Evolutionary conservation across 2,113 vertebrate genomes (phyloP).

Genomic region (Dicaeum eximium): DNA sequence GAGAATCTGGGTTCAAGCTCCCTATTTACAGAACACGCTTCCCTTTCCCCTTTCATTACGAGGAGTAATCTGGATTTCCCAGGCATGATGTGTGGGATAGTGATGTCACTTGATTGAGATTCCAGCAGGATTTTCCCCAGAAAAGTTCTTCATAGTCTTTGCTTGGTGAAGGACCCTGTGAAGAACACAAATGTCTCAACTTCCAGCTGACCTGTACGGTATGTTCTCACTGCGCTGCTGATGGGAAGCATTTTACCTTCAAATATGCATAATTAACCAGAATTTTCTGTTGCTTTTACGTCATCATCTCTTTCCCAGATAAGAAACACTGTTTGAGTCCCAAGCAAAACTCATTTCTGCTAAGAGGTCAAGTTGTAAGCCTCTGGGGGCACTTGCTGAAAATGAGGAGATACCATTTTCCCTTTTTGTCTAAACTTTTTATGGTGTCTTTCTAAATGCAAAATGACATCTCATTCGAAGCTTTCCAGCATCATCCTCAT

Average conservation of each 20-base stretch:
- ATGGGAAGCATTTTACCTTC: constrained; percentile 55
- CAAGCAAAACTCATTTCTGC: constrained; percentile 60
- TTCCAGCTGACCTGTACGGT: constrained; percentile 39
- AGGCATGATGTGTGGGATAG: constrained; percentile 15
- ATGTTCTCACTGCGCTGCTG: constrained; percentile 28
- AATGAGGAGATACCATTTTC: neutral
- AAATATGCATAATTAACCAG: constrained; percentile 55
- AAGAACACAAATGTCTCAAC: constrained; percentile 46
- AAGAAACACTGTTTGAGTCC: constrained; percentile 61
- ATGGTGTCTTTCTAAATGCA: constrained; percentile 58
- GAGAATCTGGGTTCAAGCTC: constrained; percentile 73
- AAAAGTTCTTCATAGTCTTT: constrained; percentile 33
- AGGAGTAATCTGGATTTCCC: constrained; percentile 55
- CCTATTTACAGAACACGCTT: constrained; percentile 70
- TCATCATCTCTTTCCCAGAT: constrained; percentile 6
- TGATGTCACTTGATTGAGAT: constrained; percentile 26
- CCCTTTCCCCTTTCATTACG: constrained; percentile 69
- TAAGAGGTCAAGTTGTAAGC: constrained; percentile 54
- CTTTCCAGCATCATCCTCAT: constrained; percentile 67
- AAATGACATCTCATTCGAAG: constrained; percentile 64
- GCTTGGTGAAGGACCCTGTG: neutral
- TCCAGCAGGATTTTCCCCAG: constrained; percentile 40
- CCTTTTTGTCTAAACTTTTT: constrained; percentile 52
- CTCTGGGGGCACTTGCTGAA: constrained; percentile 37
- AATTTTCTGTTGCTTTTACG: constrained; percentile 1